Conservation (phyloP, 2,888 invertebrate genomes). For the Andrena trimmerana region DNA sequence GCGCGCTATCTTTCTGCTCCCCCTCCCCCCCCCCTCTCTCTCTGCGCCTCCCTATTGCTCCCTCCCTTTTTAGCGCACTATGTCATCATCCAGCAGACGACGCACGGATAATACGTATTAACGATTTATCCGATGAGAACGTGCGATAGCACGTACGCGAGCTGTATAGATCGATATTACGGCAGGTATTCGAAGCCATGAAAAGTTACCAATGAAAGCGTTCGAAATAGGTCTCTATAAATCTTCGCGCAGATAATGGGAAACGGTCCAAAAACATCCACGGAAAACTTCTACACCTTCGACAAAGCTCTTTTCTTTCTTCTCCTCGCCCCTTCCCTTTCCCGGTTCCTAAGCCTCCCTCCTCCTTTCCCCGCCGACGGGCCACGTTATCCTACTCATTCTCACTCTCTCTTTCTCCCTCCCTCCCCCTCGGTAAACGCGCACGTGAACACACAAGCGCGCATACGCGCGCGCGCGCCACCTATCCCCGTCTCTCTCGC, state of each 20-base stretch:
- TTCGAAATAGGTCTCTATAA: conserved; percentile 2
- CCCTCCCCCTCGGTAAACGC: conserved; percentile 1
- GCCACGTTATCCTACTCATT: conserved; percentile 12
- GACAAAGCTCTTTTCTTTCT: conserved; percentile 27
- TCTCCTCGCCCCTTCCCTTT: conserved; percentile 44
- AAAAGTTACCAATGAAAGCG: not conserved
- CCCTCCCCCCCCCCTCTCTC: not conserved
- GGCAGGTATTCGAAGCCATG: conserved; percentile 12
- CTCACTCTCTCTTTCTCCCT: conserved; percentile 14
- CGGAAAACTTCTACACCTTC: conserved; percentile 34
- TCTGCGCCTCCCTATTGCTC: conserved; percentile 23
- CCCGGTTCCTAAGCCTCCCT: conserved; percentile 31
- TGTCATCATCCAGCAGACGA: conserved; percentile 59
- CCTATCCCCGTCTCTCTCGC: conserved; percentile 18
- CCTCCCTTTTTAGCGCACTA: conserved; percentile 41
- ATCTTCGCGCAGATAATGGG: not conserved
- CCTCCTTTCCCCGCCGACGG: not conserved
- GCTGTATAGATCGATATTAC: conserved; percentile 45
- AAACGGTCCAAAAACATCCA: conserved; percentile 44
- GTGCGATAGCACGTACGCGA: conserved; percentile 32
- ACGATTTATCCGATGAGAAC: conserved; percentile 61
- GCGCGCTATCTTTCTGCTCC: conserved; percentile 3
- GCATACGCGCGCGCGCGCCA: not conserved
- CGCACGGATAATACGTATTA: conserved; percentile 55
- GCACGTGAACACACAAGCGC: conserved; percentile 5